Evolutionary conservation across 2,113 vertebrate species (phyloP).

Genomic region (Urocolius indicus): DNA sequence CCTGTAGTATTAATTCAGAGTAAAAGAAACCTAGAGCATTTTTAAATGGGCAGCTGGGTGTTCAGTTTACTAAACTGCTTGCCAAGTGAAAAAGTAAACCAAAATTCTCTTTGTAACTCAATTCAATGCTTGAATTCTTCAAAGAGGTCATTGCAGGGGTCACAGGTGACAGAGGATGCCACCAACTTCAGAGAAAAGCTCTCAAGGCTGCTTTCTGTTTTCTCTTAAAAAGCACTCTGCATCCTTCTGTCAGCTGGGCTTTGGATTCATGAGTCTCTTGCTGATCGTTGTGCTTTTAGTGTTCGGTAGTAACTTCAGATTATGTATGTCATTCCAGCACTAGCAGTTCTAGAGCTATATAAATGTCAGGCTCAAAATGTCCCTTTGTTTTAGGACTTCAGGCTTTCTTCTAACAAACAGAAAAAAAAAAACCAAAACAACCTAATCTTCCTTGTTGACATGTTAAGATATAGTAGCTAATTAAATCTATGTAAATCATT

Average conservation of each 20-base stretch:
- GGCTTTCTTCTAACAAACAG: background rate
- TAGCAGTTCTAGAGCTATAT: background rate
- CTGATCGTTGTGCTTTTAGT: background rate
- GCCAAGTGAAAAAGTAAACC: background rate
- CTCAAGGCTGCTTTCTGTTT: background rate
- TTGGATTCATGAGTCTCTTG: background rate
- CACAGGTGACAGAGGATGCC: background rate
- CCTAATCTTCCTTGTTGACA: background rate
- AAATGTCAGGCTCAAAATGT: background rate
- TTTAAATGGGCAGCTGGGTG: slow-evolving; percentile 54
- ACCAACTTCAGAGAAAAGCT: background rate
- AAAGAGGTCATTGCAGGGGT: background rate
- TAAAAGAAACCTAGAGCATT: slow-evolving; percentile 38
- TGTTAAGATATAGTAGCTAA: background rate
- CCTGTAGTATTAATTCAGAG: background rate
- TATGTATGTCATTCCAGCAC: background rate
- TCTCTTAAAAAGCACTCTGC: background rate
- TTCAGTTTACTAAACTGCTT: slow-evolving; percentile 23
- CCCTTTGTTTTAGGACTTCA: background rate
- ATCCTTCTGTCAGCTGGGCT: background rate
- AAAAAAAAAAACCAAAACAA: too few species aligned
- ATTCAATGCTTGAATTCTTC: background rate
- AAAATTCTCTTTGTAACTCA: background rate
- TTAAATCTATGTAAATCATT: background rate
- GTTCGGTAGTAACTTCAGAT: slow-evolving; percentile 2